These are phyloP conservation scores for Nyctereutes procyonoides DNA, from an alignment of 2,113 vertebrate species.

Conservation along the genomic window DNA sequence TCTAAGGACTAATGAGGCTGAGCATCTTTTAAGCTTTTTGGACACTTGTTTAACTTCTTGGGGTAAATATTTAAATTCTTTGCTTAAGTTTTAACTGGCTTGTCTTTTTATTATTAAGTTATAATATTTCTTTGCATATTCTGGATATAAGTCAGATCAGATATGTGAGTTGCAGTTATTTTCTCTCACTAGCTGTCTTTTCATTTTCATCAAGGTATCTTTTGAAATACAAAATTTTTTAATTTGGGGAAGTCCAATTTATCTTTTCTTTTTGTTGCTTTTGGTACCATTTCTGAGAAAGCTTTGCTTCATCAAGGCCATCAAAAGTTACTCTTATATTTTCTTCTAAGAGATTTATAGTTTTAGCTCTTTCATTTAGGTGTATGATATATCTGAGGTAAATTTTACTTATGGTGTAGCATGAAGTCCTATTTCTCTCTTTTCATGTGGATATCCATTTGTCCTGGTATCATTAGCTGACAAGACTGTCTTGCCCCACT, in stretches of 20 bases:
- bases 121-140: not conserved
- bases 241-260: not conserved
- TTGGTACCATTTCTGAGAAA: not conserved
- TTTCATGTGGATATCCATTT: not conserved
- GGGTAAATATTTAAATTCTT: not conserved
- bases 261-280: not conserved
- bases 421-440: not conserved
- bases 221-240: not conserved
- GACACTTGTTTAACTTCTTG: not conserved
- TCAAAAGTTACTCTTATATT: not conserved
- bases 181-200: not conserved
- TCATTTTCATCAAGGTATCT: not conserved
- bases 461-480: not conserved
- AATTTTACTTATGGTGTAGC: not conserved
- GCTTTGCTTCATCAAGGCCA: not conserved
- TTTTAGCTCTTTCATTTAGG: not conserved
- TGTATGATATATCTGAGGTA: not conserved
- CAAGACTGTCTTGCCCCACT: not conserved
- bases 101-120: not conserved
- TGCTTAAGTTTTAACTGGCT: not conserved
- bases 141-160: not conserved
- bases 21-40: not conserved
- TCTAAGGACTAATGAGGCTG: not conserved
- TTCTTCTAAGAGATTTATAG: not conserved
- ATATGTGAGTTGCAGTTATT: not conserved